Conservation (phyloP, 2,888 invertebrate species). For the Tetropium fuscum region DNA sequence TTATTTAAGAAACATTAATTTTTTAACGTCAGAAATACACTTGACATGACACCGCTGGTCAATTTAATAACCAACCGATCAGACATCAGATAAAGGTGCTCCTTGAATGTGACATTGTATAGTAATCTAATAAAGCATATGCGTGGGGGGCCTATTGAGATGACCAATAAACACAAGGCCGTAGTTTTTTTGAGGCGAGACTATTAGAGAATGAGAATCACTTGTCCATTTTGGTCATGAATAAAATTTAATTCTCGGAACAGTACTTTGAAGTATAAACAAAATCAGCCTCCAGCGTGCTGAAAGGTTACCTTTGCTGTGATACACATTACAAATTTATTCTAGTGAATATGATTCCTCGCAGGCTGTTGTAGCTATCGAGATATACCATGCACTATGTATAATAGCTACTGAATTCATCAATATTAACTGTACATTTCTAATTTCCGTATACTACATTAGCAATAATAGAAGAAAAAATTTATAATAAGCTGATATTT, state of each 20-base stretch:
- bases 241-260: conserved; percentile 11
- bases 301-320: not conserved
- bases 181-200: conserved; percentile 8
- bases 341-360: not conserved
- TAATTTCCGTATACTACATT: too few species aligned
- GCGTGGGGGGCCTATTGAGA: conserved; percentile 24
- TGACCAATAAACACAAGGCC: conserved; percentile 28
- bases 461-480: too few species aligned
- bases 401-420: too few species aligned
- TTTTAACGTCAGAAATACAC: too few species aligned
- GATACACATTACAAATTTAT: not conserved
- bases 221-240: conserved; percentile 3
- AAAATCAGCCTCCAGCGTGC: conserved; percentile 4
- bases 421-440: too few species aligned
- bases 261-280: conserved; percentile 4
- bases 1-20: too few species aligned
- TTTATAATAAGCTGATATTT: too few species aligned
- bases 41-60: too few species aligned
- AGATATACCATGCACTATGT: too few species aligned
- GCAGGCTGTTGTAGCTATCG: not conserved
- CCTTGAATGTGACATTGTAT: conserved; percentile 7
- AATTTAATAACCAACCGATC: too few species aligned
- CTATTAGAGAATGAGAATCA: not conserved
- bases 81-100: too few species aligned
- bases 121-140: conserved; percentile 15